A percentile compares a stretch with the other conserved stretches of the same genome.
Evolutionary conservation across 2,797 vertebrate species (phyloP).

Genomic region (Cottoperca gobio): DNA sequence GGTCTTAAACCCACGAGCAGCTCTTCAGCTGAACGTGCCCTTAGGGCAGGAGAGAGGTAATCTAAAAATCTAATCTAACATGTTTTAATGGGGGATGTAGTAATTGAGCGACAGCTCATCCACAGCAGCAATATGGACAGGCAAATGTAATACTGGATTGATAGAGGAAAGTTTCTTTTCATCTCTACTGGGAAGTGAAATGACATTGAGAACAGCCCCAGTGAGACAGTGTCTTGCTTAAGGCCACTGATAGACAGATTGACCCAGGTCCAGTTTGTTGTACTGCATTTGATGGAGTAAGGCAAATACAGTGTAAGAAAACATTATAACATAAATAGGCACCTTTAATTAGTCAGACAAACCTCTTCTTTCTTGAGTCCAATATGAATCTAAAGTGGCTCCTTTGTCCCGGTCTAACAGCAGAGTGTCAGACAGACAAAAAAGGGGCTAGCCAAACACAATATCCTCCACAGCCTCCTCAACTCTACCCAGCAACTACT

Average conservation of each 20-base stretch:
- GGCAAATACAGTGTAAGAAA: neutral
- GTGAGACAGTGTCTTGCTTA: conserved; percentile 16
- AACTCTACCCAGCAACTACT: conserved; percentile 89
- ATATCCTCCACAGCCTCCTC: conserved; percentile 56
- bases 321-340: neutral
- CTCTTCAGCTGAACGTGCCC: conserved; percentile 42
- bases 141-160: conserved; percentile 26
- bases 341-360: neutral
- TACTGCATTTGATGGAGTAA: neutral
- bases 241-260: conserved; percentile 11
- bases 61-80: conserved; percentile 69
- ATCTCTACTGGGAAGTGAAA: conserved; percentile 13
- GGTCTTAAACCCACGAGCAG: conserved; percentile 50
- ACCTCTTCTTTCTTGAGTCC: neutral
- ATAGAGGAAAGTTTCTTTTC: neutral
- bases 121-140: conserved; percentile 6
- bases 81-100: conserved; percentile 35
- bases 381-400: conserved; percentile 21
- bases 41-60: conserved; percentile 51
- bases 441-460: conserved; percentile 54
- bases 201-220: conserved; percentile 1
- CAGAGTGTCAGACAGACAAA: conserved; percentile 59
- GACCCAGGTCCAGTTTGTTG: neutral
- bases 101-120: conserved; percentile 31
- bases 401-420: conserved; percentile 58